phyloP scores from a whole-genome alignment of 2,113 vertebrate genomes.

The Mohoua ochrocephala region DNA sequence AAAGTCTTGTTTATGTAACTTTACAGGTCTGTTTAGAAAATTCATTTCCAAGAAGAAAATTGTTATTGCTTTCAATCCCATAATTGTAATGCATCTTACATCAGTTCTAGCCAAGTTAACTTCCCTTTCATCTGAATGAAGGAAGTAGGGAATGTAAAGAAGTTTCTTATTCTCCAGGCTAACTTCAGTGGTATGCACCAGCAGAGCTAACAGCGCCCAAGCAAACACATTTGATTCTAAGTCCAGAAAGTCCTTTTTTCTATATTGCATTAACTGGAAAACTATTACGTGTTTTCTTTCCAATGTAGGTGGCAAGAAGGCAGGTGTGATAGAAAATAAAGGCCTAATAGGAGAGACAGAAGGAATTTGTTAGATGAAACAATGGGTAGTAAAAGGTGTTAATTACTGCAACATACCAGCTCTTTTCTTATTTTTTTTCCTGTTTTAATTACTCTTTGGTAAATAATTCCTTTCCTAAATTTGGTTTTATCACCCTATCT shows the following conservation, averaged over 20 bases:
- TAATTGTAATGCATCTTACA: background rate
- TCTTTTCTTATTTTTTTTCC: background rate
- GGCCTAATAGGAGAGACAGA: background rate
- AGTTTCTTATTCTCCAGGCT: background rate
- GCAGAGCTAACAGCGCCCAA: background rate
- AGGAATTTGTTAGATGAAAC: background rate
- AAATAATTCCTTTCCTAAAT: background rate
- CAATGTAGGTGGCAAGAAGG: background rate
- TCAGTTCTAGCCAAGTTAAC: background rate
- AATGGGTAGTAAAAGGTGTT: background rate
- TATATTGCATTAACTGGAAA: background rate
- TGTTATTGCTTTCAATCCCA: background rate
- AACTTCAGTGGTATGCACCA: background rate
- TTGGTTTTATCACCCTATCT: background rate
- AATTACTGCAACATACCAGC: background rate
- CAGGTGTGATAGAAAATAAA: background rate
- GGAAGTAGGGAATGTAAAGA: background rate
- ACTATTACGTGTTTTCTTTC: background rate
- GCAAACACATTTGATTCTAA: background rate
- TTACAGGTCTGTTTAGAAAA: background rate
- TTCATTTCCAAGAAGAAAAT: background rate
- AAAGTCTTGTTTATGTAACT: background rate
- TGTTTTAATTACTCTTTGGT: background rate
- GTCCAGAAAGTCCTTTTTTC: background rate
- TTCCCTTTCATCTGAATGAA: background rate